These are phyloP conservation scores for Lagorchestes hirsutus DNA, from an alignment of 2,797 vertebrate species.

Conservation along the genomic window DNA sequence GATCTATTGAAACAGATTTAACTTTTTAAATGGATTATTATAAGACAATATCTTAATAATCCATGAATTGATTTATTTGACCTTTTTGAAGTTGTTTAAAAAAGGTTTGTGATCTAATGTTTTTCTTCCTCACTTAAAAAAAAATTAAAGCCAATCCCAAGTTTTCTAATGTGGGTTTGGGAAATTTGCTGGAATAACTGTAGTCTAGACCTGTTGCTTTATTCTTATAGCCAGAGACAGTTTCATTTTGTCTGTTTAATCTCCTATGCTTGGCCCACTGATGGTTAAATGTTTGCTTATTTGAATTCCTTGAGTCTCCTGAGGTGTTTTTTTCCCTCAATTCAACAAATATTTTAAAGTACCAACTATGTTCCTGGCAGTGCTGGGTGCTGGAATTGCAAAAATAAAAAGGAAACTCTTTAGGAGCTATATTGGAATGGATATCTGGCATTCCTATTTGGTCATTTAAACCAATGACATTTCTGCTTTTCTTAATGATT, in stretches of 20 bases:
- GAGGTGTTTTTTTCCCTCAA: not conserved
- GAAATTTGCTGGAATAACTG: not conserved
- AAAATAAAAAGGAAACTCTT: slow-evolving; percentile 15
- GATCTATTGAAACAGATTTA: slow-evolving; percentile 21
- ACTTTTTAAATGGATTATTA: slow-evolving; percentile 59
- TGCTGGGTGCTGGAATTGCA: not conserved
- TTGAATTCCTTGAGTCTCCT: not conserved
- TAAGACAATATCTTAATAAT: not conserved
- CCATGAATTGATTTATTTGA: slow-evolving; percentile 36
- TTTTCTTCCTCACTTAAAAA: slow-evolving; percentile 24
- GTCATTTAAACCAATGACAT: slow-evolving; percentile 55
- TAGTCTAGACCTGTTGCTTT: not conserved
- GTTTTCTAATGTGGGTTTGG: not conserved
- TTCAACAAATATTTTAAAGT: not conserved
- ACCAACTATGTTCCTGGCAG: not conserved
- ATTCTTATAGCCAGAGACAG: not conserved
- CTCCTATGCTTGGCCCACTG: not conserved
- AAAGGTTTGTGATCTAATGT: slow-evolving; percentile 14
- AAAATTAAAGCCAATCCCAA: not conserved
- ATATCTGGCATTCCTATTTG: slow-evolving; percentile 21
- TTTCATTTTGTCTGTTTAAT: not conserved
- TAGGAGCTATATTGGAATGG: slow-evolving; percentile 2
- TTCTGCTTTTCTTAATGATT: slow-evolving; percentile 50
- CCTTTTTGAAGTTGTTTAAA: slow-evolving; percentile 56
- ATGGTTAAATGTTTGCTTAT: not conserved